Conservation (phyloP, 2,113 vertebrate genomes). For the Archilochus colubris region DNA sequence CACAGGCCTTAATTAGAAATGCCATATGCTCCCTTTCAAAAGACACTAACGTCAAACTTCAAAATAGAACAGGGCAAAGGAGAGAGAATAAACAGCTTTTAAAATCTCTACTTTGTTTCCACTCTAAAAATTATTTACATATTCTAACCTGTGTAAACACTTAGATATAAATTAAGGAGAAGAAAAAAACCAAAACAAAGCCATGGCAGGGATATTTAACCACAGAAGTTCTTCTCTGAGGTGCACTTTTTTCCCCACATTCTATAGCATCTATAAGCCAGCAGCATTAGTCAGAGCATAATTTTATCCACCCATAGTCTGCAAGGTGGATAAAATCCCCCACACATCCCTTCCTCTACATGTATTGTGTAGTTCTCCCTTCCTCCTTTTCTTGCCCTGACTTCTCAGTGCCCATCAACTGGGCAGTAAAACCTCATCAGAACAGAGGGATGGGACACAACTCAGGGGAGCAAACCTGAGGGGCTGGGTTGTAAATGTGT, state of each 20-base stretch:
- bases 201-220: background rate
- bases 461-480: background rate
- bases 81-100: conserved; percentile 29
- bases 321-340: too few species aligned
- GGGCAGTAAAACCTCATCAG: background rate
- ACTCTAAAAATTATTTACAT: background rate
- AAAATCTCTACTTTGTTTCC: background rate
- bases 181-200: background rate
- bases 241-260: background rate
- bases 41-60: background rate
- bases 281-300: background rate
- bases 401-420: background rate
- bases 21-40: conserved; percentile 53
- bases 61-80: conserved; percentile 43
- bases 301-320: background rate
- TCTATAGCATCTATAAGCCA: background rate
- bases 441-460: background rate
- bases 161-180: background rate
- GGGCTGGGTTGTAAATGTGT: background rate
- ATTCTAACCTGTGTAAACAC: background rate
- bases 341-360: background rate
- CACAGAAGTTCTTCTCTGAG: background rate
- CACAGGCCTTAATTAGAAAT: conserved; percentile 49
- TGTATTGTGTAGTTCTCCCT: accelerated
- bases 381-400: background rate